Evolutionary conservation across 2,113 vertebrate genomes (phyloP), one percentile per base, ranked within the genome.

Genomic region (Shinisaurus crocodilurus): DNA sequence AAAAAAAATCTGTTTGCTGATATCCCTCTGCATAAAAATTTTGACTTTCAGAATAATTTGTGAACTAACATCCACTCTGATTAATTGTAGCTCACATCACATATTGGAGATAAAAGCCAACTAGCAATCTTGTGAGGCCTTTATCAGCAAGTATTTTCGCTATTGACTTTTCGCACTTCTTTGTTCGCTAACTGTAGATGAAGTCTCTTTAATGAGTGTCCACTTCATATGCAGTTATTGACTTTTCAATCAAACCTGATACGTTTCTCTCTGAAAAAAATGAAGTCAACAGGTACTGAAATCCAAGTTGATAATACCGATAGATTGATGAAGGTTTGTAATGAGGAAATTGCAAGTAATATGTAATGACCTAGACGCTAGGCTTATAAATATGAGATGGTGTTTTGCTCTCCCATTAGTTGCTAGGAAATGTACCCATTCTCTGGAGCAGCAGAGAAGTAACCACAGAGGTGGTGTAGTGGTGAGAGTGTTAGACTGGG

Each of bases 141-240:
- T 48, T 50, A n/a, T 76, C 70, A 37, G 77, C 80, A 89, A 77
- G 79, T 86, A 50, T 63, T 79, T 76, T 87, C 79, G 60, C 32
- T 48, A 83, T 69, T 70, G 37, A 83, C 90, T 70, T 69, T 87
- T 63, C 40, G 34, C n/a, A 50, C 34, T 82, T 69, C 72, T 92
- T 86, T 90, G 87, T 77, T 90, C 54, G 32, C 63, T 87, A 37
- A 32, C 27, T 63, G 50, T 77, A 87, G 50, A 87, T 79, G 72
- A 86, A 88, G 63, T 40, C 70, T 48, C 72, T 82, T 82, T 87
- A 86, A 83, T 87, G 72, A 70, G 63, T 10, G 77, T 82, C 43
- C n/a, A 29, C 60, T 92, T 72, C 84, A 74, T 90, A 72, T 72
- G 65, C 57, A 85, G 45, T 37, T 92, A 88, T 65, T 80, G 85